Conservation (phyloP, 2,797 vertebrate species). For the Adrianichthys oophorus region DNA sequence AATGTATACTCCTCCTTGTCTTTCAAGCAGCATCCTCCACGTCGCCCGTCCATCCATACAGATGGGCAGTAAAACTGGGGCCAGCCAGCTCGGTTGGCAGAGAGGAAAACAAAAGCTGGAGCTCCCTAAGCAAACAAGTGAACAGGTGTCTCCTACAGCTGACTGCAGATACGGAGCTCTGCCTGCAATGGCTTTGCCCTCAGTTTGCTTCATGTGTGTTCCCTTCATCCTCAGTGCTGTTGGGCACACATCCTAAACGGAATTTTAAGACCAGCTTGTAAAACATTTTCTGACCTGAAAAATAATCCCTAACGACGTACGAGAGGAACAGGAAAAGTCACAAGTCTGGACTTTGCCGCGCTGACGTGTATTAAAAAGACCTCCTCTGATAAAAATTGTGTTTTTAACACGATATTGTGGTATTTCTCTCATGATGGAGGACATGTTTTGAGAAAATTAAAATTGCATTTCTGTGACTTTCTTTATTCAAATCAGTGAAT, state of each 20-base stretch:
- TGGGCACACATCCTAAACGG: slow-evolving; percentile 61
- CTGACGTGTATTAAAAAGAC: slow-evolving; percentile 54
- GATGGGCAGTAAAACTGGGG: slow-evolving; percentile 71
- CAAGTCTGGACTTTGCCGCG: slow-evolving; percentile 51
- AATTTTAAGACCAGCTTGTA: slow-evolving; percentile 73
- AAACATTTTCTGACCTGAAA: slow-evolving; percentile 65
- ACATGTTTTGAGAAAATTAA: no score
- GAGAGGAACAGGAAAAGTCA: slow-evolving; percentile 62
- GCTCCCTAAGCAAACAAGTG: slow-evolving; percentile 60
- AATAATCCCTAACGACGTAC: slow-evolving; percentile 62
- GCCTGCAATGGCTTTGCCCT: slow-evolving; percentile 30
- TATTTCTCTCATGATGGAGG: no score
- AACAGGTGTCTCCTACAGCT: slow-evolving; percentile 74
- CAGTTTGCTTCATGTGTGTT: slow-evolving; percentile 69
- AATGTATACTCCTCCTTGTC: background rate
- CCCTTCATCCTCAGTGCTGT: slow-evolving; percentile 51
- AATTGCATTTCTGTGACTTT: no score
- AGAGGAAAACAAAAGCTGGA: slow-evolving; percentile 56
- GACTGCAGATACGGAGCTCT: slow-evolving; percentile 49
- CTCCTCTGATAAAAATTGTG: no score
- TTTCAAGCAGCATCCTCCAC: slow-evolving; percentile 50
- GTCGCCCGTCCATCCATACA: slow-evolving; percentile 58
- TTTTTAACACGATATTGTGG: no score
- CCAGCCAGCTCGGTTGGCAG: slow-evolving; percentile 65
- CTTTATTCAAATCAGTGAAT: no score